phyloP scores from a whole-genome alignment of 2,888 invertebrate species.

The Chalcosyrphus nemorum region DNA sequence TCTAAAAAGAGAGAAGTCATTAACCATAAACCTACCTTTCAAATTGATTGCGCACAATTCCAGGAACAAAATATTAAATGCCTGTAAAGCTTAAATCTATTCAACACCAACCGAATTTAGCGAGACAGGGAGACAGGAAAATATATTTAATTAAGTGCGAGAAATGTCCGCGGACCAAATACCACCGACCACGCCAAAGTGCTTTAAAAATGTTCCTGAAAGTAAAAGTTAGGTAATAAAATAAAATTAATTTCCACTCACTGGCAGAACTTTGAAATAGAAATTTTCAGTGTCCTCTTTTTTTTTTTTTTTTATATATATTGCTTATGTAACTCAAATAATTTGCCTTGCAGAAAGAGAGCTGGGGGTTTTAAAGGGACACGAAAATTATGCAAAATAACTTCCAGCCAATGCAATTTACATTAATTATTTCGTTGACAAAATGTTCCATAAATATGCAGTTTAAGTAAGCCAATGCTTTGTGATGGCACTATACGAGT shows the following conservation, averaged over 20 bases:
- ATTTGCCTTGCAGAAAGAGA: slow-evolving; percentile 57
- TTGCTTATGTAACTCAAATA: slow-evolving; percentile 58
- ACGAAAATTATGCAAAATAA: slow-evolving; percentile 68
- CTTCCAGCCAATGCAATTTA: slow-evolving; percentile 69
- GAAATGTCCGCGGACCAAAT: slow-evolving; percentile 60
- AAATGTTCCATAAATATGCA: slow-evolving; percentile 70
- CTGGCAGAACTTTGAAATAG: slow-evolving; percentile 70
- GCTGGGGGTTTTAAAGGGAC: slow-evolving; percentile 57
- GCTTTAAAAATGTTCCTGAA: slow-evolving; percentile 64
- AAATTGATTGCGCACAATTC: slow-evolving; percentile 39
- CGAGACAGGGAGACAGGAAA: neutral
- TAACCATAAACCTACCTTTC: slow-evolving; percentile 20
- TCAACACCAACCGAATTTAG: slow-evolving; percentile 39
- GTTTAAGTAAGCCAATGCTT: slow-evolving; percentile 47
- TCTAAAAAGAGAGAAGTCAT: slow-evolving; percentile 28
- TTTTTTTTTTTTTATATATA: slow-evolving; percentile 13
- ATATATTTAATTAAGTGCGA: slow-evolving; percentile 67
- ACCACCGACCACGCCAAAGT: slow-evolving; percentile 62
- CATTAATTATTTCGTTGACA: slow-evolving; percentile 69
- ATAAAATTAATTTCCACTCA: slow-evolving; percentile 72
- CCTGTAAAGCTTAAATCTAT: slow-evolving; percentile 35
- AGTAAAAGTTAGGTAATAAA: slow-evolving; percentile 70
- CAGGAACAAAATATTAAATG: slow-evolving; percentile 30
- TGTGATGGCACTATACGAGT: neutral
- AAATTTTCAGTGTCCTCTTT: slow-evolving; percentile 58